Base-by-base conservation (phyloP, 2,888 invertebrate species). In the Aphodius sticticus region DNA sequence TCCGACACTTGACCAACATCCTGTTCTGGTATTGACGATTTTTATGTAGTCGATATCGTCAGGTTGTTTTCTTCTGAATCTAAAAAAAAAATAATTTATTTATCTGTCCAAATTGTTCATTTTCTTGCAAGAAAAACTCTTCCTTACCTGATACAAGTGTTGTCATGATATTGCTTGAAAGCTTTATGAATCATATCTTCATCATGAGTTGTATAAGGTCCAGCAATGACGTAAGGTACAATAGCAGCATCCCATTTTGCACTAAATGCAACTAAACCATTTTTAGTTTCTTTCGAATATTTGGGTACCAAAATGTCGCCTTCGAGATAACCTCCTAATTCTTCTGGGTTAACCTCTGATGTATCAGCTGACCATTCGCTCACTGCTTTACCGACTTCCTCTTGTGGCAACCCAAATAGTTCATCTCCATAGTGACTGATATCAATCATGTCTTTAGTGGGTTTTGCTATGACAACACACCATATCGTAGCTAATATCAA, bases 1-100 rank as follows among this genome's bases (percentile, higher is more conserved):
- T 0, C 96, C 96, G 0, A 96, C 95, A 80, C 93, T 93, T 4
- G 95, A 95, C 96, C 96, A 96, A 86, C 96, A 96, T 0, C 96
- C 96, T 0, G 94, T 93, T 81, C 91, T 92, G 14, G 91, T 91
- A 83, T 92, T 94, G 69, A 92, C 92, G 82, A 96, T 93, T 9
- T 92, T 90, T 74, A 96, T 89, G 87, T 95, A 96, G 86, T 96
- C 95, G 0, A 84, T 85, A 85, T 96, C 93, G 0, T 91, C 90
- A 0, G 89, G 90, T 0, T 84, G 86, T 85, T 93, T 92, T 0
- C 92, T 93, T 15, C 93, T 92, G 86, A 95, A 96, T 82, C 89
- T 90, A 77, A 76, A 76, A 26, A 26, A 26, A 26, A 26, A 26
- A 26, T 26, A 26, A 26, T 26, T 26, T 26, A 26, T 26, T 26